Base-by-base conservation (phyloP, 2,888 invertebrate genomes). In the Macaria liturata region DNA sequence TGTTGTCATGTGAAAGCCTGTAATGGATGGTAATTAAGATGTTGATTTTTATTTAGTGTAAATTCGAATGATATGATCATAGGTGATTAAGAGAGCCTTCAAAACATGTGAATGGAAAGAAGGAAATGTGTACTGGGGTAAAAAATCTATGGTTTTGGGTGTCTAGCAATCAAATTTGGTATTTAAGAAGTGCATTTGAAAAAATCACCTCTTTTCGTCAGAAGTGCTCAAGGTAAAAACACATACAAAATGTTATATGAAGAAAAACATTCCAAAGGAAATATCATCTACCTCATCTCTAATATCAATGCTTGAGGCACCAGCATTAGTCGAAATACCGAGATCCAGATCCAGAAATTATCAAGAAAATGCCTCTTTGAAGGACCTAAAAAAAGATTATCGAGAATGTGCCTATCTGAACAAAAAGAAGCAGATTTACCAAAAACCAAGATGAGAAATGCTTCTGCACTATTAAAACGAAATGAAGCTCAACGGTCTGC, bases 401-500 rank as follows among this genome's bases (percentile, higher is more conserved):
- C 60, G 1, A 60, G 56, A 53, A 56, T 56, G 55, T 53, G 56
- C 42, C 9, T 57, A 8, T 61, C 54, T 34, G 37, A 61, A 54
- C 46, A 49, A 32, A 47, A 57, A 39, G 45, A 37, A 9, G 43
- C 20, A 9, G 54, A 54, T 49, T 51, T 52, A 32, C 49, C 48
- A 9, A 46, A 48, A 37, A 50, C 40, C n/a, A 59, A 50, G 46
- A 37, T 54, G 54, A 34, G 8, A 4, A 43, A 9, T 43, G 58
- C 58, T 37, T 59, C 47, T 42, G 46, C 30, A 3, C 44, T 59
- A 43, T 49, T 49, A 30, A 54, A 32, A 31, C 47, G 51, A 52
- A 57, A 43, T 37, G 46, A 40, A 48, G 57, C 57, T 34, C 44
- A 48, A 43, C 40, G 9, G 31, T 42, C 43, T 45, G 20, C 4